Percentiles rank a stretch among this genome's conserved stretches.
phyloP scores from a whole-genome alignment of 2,797 vertebrate genomes.

The Pelochelys cantorii region DNA sequence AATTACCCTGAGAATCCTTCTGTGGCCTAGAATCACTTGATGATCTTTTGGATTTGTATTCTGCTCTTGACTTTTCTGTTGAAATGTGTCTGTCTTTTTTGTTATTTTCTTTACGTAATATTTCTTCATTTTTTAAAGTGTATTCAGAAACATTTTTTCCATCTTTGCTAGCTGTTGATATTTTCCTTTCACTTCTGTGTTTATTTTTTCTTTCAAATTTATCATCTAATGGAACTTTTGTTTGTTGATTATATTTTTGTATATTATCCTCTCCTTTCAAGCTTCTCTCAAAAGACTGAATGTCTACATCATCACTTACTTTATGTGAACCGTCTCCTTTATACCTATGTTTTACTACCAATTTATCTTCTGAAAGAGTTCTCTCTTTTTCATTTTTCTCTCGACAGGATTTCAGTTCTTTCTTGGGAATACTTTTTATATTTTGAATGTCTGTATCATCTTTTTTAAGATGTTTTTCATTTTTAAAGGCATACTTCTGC shows the following conservation, averaged over 20 bases:
- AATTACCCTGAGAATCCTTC: slow-evolving; percentile 82
- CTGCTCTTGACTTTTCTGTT: slow-evolving; percentile 81
- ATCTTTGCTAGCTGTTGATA: slow-evolving; percentile 82
- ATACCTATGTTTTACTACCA: slow-evolving; percentile 83
- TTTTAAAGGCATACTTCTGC: slow-evolving; percentile 85
- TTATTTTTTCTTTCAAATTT: slow-evolving; percentile 90
- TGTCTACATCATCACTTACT: slow-evolving; percentile 80
- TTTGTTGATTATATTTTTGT: slow-evolving; percentile 82
- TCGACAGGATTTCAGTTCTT: slow-evolving; percentile 77
- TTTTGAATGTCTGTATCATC: slow-evolving; percentile 82
- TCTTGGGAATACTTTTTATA: slow-evolving; percentile 75
- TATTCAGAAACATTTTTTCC: slow-evolving; percentile 81
- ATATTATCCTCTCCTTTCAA: slow-evolving; percentile 77
- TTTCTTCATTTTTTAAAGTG: slow-evolving; percentile 83
- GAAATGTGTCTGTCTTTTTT: slow-evolving; percentile 84
- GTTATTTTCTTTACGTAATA: slow-evolving; percentile 79
- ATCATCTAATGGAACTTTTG: slow-evolving; percentile 84
- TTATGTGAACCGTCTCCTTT: slow-evolving; percentile 85
- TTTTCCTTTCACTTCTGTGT: slow-evolving; percentile 88
- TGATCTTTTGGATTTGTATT: slow-evolving; percentile 83
- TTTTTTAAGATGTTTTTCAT: slow-evolving; percentile 87
- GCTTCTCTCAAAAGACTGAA: slow-evolving; percentile 72
- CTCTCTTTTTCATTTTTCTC: slow-evolving; percentile 90
- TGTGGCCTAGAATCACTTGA: slow-evolving; percentile 86
- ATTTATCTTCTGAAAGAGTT: slow-evolving; percentile 85